A percentile compares a stretch with the other conserved stretches of the same genome.
These are phyloP conservation scores for Eremophila alpestris DNA, from an alignment of 2,797 vertebrate genomes.

Conservation along the genomic window DNA sequence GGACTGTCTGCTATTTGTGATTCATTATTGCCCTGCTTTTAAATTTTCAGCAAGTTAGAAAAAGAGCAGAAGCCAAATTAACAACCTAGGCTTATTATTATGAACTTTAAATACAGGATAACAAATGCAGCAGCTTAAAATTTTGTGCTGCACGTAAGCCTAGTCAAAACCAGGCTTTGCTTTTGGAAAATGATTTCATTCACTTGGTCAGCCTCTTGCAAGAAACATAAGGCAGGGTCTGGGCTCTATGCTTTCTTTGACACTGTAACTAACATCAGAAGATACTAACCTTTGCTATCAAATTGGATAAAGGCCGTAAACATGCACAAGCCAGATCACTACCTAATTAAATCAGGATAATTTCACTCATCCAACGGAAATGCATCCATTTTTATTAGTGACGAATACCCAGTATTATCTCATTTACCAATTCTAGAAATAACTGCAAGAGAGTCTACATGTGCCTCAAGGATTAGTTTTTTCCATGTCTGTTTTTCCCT, in stretches of 20 bases:
- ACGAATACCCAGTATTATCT: background rate
- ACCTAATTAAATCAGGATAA: constrained; percentile 30
- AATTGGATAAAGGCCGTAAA: background rate
- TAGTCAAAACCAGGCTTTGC: background rate
- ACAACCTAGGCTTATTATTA: background rate
- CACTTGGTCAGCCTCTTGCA: background rate
- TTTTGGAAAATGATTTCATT: background rate
- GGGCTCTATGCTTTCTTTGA: background rate
- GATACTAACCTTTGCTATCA: background rate
- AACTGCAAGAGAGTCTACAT: background rate
- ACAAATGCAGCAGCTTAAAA: background rate
- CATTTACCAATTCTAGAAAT: background rate
- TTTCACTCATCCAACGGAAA: background rate
- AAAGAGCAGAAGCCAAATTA: background rate
- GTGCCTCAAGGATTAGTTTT: background rate
- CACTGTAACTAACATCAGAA: background rate
- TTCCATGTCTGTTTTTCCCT: background rate
- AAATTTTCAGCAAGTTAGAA: background rate
- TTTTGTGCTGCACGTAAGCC: background rate
- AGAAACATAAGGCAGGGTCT: background rate
- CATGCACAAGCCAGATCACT: background rate
- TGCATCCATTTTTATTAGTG: background rate
- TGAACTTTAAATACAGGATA: background rate
- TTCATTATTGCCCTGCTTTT: background rate
- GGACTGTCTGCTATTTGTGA: background rate